Base-by-base conservation (phyloP, 2,888 invertebrate species). In the Keiferia lycopersicella region DNA sequence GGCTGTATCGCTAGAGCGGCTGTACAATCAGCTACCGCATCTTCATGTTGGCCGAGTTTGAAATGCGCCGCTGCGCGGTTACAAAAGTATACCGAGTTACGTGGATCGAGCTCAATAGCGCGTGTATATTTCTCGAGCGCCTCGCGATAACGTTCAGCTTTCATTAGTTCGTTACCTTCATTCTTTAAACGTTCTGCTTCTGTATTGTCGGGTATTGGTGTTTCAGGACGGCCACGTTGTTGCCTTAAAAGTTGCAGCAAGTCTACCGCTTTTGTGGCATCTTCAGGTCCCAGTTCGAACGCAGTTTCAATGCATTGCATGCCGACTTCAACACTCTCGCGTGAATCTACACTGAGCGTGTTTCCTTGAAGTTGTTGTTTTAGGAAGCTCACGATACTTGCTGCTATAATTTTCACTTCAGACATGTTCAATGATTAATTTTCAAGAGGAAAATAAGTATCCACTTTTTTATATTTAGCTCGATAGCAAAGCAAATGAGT, bases 21-120 rank as follows among this genome's bases (percentile, higher is more conserved):
- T 74, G 96, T 95, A 83, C 98, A 99, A 87, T 99, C 99, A 62
- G 95, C 94, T 62, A 99, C 95, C 12, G 98, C 98, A 67, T 94
- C 93, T 64, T 95, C 93, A 78, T 97, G 96, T 77, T 96, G 95
- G 60, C 96, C 96, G 70, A 98, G 88, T 80, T 98, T 97, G 80
- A 96, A 98, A 82, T 96, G 96, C 0, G 98, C 98, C 1, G 99
- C 99, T 57, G 99, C 99, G 71, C 99, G 94, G 83, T 99, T 99
- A 84, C 99, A 98, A 84, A 97, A 99, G 88, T 96, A 99, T 38
- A 99, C 97, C 0, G 99, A 96, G 91, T 99, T 99, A 67, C 94
- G 93, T 26, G 95, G 94, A 83, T 98, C 97, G 65, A 98, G 89
- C 74, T 95, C 93, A 70, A 99, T 97, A 12, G 99, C 99, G 74